phyloP scores from a whole-genome alignment of 2,888 invertebrate genomes.

The Cremastinae sp. region DNA sequence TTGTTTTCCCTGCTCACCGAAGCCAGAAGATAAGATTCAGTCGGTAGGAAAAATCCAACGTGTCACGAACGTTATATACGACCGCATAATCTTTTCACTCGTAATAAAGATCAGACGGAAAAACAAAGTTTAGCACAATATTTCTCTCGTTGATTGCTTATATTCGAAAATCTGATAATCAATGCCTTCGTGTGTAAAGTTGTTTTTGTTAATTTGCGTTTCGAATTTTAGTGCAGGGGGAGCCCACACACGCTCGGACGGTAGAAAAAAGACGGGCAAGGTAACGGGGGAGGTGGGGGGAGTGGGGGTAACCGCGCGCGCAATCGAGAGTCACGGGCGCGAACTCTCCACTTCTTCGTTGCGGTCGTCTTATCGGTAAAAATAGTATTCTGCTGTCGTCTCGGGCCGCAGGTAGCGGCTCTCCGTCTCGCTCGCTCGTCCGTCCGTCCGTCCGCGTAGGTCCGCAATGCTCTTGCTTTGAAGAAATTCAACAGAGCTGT shows the following conservation, averaged over 20 bases:
- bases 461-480: constrained; percentile 45
- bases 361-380: constrained; percentile 59
- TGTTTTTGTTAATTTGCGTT: no score
- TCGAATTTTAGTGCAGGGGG: not conserved
- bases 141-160: no score
- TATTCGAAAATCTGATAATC: no score
- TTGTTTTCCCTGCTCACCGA: not conserved
- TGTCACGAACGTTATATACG: no score
- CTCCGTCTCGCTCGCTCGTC: constrained; percentile 10
- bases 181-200: no score
- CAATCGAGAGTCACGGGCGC: constrained; percentile 60
- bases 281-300: not conserved
- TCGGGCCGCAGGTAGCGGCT: constrained; percentile 50
- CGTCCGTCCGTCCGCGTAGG: constrained; percentile 9
- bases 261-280: constrained; percentile 1
- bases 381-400: constrained; percentile 59
- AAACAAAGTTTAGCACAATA: no score
- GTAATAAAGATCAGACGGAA: no score
- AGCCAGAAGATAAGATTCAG: no score
- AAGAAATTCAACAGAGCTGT: constrained; percentile 49
- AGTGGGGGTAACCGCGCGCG: constrained; percentile 31
- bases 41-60: no score
- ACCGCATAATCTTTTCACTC: no score
- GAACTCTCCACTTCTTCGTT: constrained; percentile 46
- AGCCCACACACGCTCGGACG: not conserved